These are phyloP conservation scores for Rhagologus leucostigma DNA, from an alignment of 2,113 vertebrate genomes.

Conservation along the genomic window DNA sequence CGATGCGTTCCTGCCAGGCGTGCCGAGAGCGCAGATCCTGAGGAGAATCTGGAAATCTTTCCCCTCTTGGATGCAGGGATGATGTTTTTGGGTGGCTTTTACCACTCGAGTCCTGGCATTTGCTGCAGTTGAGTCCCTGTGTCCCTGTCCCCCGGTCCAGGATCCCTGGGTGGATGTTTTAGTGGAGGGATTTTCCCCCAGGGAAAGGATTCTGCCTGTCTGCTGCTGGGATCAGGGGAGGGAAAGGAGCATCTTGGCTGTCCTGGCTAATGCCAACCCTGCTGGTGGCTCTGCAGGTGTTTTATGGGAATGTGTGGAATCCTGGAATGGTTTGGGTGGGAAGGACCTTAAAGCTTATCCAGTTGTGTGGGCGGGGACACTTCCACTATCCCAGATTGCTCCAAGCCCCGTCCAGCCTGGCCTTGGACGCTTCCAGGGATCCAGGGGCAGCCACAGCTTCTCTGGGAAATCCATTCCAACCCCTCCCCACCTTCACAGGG, in stretches of 20 bases:
- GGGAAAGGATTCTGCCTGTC: background rate
- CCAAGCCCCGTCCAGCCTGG: fast-evolving
- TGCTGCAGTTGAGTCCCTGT: background rate
- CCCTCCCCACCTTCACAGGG: background rate
- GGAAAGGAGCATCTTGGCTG: too few species aligned
- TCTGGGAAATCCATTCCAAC: background rate
- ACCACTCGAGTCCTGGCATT: fast-evolving
- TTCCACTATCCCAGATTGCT: fast-evolving
- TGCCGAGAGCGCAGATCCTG: background rate
- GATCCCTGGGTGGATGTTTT: too few species aligned
- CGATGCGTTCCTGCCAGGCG: background rate
- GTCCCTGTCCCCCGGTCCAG: background rate
- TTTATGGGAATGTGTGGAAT: background rate
- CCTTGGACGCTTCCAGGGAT: background rate
- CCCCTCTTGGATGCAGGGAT: fast-evolving
- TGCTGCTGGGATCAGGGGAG: background rate
- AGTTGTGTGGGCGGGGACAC: background rate
- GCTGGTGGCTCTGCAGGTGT: background rate
- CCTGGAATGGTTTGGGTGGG: background rate
- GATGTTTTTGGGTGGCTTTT: background rate
- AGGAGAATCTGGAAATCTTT: background rate
- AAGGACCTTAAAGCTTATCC: background rate
- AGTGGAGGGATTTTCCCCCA: background rate
- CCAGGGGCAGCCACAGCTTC: background rate
- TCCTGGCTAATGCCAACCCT: background rate